Base-by-base conservation (phyloP, 2,113 vertebrate species). In the Poeciliopsis turrubarensis region DNA sequence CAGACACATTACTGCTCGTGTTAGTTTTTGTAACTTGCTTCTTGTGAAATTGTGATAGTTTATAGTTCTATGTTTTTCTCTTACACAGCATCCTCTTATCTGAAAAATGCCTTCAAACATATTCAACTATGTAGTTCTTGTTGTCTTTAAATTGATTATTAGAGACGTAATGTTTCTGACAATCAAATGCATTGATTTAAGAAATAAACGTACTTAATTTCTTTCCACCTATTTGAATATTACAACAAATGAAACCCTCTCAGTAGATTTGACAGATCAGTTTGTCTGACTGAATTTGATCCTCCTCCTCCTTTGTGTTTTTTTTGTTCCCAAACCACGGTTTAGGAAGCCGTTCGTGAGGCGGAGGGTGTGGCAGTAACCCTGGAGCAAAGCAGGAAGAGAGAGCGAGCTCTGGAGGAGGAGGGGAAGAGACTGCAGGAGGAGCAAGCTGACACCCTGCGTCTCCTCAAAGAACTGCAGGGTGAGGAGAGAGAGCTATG, bases 371-470 rank as follows among this genome's bases (percentile, higher is more conserved):
- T 93, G 65, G 77, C 87, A 3, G 85, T 90, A 17, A 89, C 79
- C 76, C 78, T 95, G 82, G 94, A 94, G 78, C 95, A 94, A 87
- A 92, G 93, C 82, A 85, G 87, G 72, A 93, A 92, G 86, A 92
- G 73, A 75, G 92, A 91, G 67, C 70, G 69, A 68, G 79, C 62
- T 51, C 88, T 95, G 63, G 94, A 95, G 77, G 92, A 93, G 79
- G 92, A 94, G 68, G 90, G 92, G 83, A 94, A 85, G 82, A 93
- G 81, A 51, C 87, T 94, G 76, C 75, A 81, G 10, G 90, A 94
- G 64, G 93, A 95, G 64, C 86, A 77, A 72, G 89, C 82, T 25
- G 89, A 94, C 70, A 87, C 93, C 78, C 88, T 92, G 65, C 80
- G 66, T 69, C 90, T 90, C 13, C 82, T 95, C 61, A 93, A 89